Evolutionary conservation across 2,113 vertebrate species (phyloP), one percentile per base, ranked within the genome.

Genomic region (Lipotes vexillifer): DNA sequence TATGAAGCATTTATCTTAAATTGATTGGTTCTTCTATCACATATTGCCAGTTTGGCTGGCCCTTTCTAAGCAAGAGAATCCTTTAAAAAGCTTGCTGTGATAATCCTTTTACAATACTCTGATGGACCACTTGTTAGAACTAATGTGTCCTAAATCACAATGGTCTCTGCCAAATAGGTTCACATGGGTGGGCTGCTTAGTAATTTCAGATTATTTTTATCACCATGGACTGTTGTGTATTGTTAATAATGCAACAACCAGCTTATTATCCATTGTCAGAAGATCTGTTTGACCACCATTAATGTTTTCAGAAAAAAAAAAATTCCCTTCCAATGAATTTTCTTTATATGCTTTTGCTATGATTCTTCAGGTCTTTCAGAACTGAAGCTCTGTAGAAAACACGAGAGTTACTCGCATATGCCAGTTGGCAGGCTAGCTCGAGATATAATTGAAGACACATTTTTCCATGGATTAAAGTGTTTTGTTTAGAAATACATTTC

Each of bases 391-490:
- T 93, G 77, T 63, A 49, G 92, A 96, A 96, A 89, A 81, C 36
- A 44, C 3, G 1, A 88, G 77, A 89, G 69, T 92, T 59, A 36
- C 66, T 52, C 0, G 0, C 93, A 74, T 65, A 93, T 88, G 88
- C 90, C 90, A 94, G 66, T 65, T 96, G 90, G 95, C 93, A 66
- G 9, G 12, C 92, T 94, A 57, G 55, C 95, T 92, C 11, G 20
- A 90, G 41, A 97, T 89, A 61, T 98, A 98, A 98, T 98, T 97
- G 91, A 97, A 98, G 94, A 97, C 97, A 98, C 81, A 98, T 97
- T 98, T 98, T 87, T 95, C 91, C 77, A 78, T 86, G 87, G 80
- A 96, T 92, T 94, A 49, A 96, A 97, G 66, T 88, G 81, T 96
- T 98, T 97, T 96, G 95, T 97, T 97, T 97, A 97, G 96, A 98